Percentiles rank a stretch among this genome's conserved stretches.
These are phyloP conservation scores for Limnothrissa miodon DNA, from an alignment of 2,113 vertebrate genomes.

Conservation along the genomic window DNA sequence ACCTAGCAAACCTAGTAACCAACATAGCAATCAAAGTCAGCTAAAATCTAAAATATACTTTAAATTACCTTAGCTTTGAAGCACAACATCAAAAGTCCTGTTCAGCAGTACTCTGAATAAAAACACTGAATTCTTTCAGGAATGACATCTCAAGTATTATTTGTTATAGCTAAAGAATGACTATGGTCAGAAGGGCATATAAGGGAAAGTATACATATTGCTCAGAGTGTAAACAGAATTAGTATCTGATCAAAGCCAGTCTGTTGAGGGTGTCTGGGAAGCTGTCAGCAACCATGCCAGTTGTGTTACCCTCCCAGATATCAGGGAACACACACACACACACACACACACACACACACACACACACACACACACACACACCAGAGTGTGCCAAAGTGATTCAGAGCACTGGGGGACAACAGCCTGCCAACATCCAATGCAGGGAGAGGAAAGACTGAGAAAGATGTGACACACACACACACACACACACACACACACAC, in stretches of 20 bases:
- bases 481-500: slow-evolving; percentile 7
- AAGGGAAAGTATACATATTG: neutral
- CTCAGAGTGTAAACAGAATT: neutral
- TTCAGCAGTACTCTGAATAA: too few relatives aligned
- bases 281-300: neutral
- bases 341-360: neutral
- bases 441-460: neutral
- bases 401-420: slow-evolving; percentile 20
- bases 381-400: slow-evolving; percentile 21
- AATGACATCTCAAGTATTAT: neutral
- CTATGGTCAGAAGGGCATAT: neutral
- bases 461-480: slow-evolving; percentile 9
- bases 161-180: neutral
- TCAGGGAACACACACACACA: slow-evolving; percentile 10
- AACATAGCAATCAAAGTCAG: too few relatives aligned
- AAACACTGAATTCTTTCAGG: too few relatives aligned
- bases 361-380: slow-evolving; percentile 16
- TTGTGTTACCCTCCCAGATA: neutral
- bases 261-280: slow-evolving; percentile 1
- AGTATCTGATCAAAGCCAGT: neutral
- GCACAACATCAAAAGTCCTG: too few relatives aligned
- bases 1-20: too few relatives aligned
- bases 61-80: too few relatives aligned
- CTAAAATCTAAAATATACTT: too few relatives aligned
- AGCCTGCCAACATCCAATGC: slow-evolving; percentile 10